Evolutionary conservation across 2,113 vertebrate genomes (phyloP), one percentile per base, ranked within the genome.

Genomic region (Mugil cephalus): DNA sequence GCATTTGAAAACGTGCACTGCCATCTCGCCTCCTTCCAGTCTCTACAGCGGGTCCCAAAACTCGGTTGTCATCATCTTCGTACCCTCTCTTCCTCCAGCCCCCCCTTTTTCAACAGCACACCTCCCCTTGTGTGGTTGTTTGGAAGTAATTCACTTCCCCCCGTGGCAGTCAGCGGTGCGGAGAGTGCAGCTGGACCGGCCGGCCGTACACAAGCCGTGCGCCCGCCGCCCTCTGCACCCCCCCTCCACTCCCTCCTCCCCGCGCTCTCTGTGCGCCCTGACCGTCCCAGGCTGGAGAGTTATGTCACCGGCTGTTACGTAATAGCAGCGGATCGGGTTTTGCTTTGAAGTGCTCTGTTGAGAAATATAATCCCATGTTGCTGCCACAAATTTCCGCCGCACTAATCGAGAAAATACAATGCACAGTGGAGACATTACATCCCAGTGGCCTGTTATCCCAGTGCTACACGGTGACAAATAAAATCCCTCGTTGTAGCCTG

Each of bases 281-380:
- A 38, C 86, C n/a, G 76, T 86, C 82, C 84, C 72, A 12, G 83
- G 73, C 79, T 66, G 80, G 72, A 52, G 74, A 77, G 84, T 93
- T 93, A 93, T 92, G 89, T 93, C 92, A 92, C 85, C 85, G 82
- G 19, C 74, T 66, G 60, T 93, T 93, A 90, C 83, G 92, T 88
- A 92, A 93, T 54, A 79, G 51, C 84, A 82, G 39, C 71, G 81
- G 89, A 86, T 91, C 86, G 79, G 79, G 88, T 86, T 87, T 87
- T 90, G 80, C 83, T 75, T 76, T 83, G 69, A 70, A 54, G 77
- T 34, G 74, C 61, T 85, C 83, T 4, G 78, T 87, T 78, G 82
- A 74, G 85, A 90, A 90, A 89, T 74, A 85, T 88, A 90, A 89
- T 89, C 82, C 79, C 78, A 43, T 70, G 86, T 77, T 78, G 75